Evolutionary conservation across 1,140 invertebrate species (phyloP).

Genomic region (Eulimnadia texana): DNA sequence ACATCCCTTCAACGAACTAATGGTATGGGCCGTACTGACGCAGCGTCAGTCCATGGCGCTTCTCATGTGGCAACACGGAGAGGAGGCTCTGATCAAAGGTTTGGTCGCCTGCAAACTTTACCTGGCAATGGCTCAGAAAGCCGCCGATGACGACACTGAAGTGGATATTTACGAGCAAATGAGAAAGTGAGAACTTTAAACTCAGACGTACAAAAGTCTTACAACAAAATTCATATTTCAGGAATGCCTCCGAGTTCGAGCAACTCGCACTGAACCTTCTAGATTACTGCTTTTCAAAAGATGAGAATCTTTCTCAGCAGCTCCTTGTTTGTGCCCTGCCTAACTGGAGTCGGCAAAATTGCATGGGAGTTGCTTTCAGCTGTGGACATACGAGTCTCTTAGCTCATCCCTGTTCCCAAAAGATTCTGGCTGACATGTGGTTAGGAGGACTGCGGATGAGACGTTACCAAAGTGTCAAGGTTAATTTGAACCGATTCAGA

Average conservation of each 20-base stretch:
- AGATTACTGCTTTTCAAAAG: slow-evolving; percentile 41
- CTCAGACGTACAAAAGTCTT: too few species aligned
- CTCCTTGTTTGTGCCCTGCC: slow-evolving; percentile 42
- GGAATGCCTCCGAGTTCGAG: not conserved
- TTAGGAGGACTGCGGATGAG: slow-evolving; percentile 42
- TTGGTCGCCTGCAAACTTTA: slow-evolving; percentile 89
- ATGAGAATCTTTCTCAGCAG: slow-evolving; percentile 39
- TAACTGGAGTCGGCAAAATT: slow-evolving; percentile 44
- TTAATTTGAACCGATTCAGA: too few species aligned
- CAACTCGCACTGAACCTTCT: slow-evolving; percentile 33
- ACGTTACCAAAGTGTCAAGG: slow-evolving; percentile 37
- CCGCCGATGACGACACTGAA: slow-evolving; percentile 89
- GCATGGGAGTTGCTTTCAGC: slow-evolving; percentile 37
- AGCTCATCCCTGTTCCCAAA: slow-evolving; percentile 43
- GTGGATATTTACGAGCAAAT: slow-evolving; percentile 89
- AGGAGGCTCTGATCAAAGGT: slow-evolving; percentile 88
- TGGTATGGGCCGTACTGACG: slow-evolving; percentile 92
- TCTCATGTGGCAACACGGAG: slow-evolving; percentile 94
- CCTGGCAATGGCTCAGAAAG: slow-evolving; percentile 91
- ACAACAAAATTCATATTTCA: too few species aligned
- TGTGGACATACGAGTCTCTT: slow-evolving; percentile 39
- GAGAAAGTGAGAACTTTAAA: too few species aligned
- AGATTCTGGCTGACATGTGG: slow-evolving; percentile 44
- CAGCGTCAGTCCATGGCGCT: slow-evolving; percentile 90
- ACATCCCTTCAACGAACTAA: slow-evolving; percentile 83